These are phyloP conservation scores for Drosophila pseudoananassae DNA, from an alignment of 1,140 invertebrate species.

Conservation along the genomic window DNA sequence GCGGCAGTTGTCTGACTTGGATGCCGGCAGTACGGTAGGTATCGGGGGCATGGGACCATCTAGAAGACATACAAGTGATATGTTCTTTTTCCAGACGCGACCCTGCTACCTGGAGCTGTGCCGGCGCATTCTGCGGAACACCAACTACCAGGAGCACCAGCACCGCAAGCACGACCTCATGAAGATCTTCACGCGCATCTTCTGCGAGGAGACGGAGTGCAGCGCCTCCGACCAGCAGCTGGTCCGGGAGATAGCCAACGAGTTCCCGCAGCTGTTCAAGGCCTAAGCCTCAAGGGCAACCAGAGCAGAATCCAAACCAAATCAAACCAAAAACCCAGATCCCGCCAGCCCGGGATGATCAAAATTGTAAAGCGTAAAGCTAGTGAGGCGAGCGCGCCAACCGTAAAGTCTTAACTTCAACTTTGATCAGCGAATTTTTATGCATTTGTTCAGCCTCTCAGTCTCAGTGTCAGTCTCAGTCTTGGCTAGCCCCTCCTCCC, in stretches of 20 bases:
- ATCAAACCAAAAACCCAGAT: neutral
- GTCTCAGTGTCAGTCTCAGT: neutral
- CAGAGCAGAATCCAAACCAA: slow-evolving; percentile 4
- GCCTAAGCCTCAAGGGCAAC: slow-evolving; percentile 80
- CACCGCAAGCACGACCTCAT: slow-evolving; percentile 91
- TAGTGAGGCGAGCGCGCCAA: slow-evolving; percentile 75
- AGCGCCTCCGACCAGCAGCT: slow-evolving; percentile 90
- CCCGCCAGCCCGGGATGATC: neutral
- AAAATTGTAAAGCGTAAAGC: slow-evolving; percentile 72
- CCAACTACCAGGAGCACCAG: slow-evolving; percentile 90
- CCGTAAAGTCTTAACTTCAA: slow-evolving; percentile 34
- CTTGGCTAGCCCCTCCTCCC: neutral
- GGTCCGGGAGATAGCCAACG: slow-evolving; percentile 91
- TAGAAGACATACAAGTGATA: neutral
- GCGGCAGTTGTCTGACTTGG: slow-evolving; percentile 93
- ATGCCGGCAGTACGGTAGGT: slow-evolving; percentile 92
- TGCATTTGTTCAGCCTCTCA: slow-evolving; percentile 35
- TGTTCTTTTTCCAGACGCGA: slow-evolving; percentile 85
- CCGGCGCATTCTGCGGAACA: slow-evolving; percentile 90
- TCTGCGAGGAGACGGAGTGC: slow-evolving; percentile 90
- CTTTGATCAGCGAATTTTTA: slow-evolving; percentile 42
- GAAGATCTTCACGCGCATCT: slow-evolving; percentile 92
- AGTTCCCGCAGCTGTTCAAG: slow-evolving; percentile 93
- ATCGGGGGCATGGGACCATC: too few relatives aligned
- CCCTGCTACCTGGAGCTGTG: slow-evolving; percentile 91